Evolutionary conservation across 2,888 invertebrate genomes (phyloP).

Genomic region (Pycnomerus fuliginosus): DNA sequence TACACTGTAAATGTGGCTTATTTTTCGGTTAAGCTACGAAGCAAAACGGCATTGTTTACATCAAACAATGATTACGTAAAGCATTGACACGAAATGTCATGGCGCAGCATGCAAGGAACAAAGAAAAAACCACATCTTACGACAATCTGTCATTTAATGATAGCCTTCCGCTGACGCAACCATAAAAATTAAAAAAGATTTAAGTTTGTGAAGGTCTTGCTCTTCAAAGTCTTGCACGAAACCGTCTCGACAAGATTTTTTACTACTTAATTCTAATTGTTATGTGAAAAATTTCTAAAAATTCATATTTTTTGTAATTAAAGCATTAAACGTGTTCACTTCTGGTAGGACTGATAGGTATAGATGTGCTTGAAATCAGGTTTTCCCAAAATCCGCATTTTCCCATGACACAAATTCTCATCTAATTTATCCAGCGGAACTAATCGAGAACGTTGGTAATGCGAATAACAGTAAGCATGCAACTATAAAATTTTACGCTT

Average conservation of each 20-base stretch:
- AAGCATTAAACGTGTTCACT: background rate
- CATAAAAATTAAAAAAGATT: slow-evolving; percentile 34
- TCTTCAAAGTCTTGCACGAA: slow-evolving; percentile 21
- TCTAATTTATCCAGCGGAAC: slow-evolving; percentile 23
- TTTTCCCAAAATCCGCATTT: no score
- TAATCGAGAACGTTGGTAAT: slow-evolving; percentile 18
- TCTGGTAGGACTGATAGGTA: background rate
- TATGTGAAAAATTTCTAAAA: no score
- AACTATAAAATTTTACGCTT: background rate
- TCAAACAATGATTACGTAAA: slow-evolving; percentile 38
- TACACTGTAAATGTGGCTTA: slow-evolving; percentile 15
- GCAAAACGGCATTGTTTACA: slow-evolving; percentile 35
- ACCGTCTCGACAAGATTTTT: no score
- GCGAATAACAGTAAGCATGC: background rate
- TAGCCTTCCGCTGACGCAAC: slow-evolving; percentile 47
- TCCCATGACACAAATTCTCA: slow-evolving; percentile 23
- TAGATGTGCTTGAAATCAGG: no score
- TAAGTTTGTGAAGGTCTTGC: slow-evolving; percentile 29
- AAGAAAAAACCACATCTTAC: slow-evolving; percentile 37
- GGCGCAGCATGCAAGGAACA: slow-evolving; percentile 36
- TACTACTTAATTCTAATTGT: no score
- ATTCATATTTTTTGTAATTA: background rate
- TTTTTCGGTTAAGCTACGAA: slow-evolving; percentile 30
- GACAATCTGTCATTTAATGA: slow-evolving; percentile 48
- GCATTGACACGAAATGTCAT: slow-evolving; percentile 39